Evolutionary conservation across 2,113 vertebrate genomes (phyloP).

Genomic region (Vombatus ursinus): DNA sequence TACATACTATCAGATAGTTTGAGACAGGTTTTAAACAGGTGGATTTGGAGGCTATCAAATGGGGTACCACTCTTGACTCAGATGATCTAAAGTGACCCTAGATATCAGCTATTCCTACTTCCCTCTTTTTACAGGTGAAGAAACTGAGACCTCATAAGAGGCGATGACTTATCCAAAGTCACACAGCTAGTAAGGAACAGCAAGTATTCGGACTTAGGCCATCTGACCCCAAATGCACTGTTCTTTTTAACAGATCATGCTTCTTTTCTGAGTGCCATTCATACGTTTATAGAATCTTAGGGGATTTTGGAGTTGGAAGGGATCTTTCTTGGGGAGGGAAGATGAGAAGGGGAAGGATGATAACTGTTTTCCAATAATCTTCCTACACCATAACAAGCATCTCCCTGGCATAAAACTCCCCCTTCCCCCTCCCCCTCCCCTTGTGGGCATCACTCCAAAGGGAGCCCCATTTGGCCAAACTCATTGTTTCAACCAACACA

Average conservation of each 20-base stretch:
- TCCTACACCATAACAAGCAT: neutral
- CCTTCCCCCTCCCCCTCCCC: neutral
- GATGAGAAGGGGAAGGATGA: neutral
- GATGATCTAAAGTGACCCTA: neutral
- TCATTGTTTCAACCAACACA: neutral
- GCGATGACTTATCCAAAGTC: neutral
- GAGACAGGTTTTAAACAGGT: neutral
- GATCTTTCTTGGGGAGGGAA: neutral
- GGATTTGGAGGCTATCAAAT: neutral
- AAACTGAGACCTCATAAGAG: neutral
- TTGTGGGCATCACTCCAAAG: slow-evolving; percentile 69
- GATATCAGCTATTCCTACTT: neutral
- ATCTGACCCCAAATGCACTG: neutral
- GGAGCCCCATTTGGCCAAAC: slow-evolving; percentile 78
- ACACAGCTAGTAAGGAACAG: neutral
- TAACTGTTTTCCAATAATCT: neutral
- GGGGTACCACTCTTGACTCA: neutral
- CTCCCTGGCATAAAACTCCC: slow-evolving; percentile 23
- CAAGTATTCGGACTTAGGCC: neutral
- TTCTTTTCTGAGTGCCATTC: neutral
- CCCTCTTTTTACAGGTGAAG: neutral
- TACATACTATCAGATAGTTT: neutral
- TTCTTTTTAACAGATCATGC: neutral
- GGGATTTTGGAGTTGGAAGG: neutral
- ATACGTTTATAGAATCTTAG: neutral